A percentile compares a stretch with the other conserved stretches of the same genome.
Evolutionary conservation across 2,888 invertebrate species (phyloP).

Genomic region (Tachina lurida): DNA sequence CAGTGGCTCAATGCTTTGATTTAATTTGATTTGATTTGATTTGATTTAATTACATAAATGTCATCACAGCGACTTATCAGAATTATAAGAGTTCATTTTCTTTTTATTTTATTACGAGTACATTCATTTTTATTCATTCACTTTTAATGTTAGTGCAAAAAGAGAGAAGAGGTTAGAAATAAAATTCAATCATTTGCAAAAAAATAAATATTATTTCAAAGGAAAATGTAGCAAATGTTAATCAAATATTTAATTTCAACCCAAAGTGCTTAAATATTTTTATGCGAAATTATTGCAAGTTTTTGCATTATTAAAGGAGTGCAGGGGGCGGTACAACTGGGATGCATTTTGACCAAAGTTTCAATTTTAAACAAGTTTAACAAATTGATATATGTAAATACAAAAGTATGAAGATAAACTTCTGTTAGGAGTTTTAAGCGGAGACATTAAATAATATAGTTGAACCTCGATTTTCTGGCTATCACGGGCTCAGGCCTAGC

Average conservation of each 20-base stretch:
- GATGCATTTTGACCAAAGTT: too few relatives aligned
- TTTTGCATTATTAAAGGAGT: too few relatives aligned
- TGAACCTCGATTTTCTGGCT: too few relatives aligned
- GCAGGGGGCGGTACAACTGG: too few relatives aligned
- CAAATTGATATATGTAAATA: too few relatives aligned
- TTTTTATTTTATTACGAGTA: conserved; percentile 7
- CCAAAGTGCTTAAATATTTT: background rate
- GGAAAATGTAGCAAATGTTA: background rate
- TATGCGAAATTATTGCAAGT: too few relatives aligned
- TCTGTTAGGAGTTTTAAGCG: too few relatives aligned
- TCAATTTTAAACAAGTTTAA: too few relatives aligned
- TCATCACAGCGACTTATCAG: conserved; percentile 35
- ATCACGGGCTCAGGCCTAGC: too few relatives aligned
- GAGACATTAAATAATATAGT: too few relatives aligned
- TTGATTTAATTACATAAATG: conserved; percentile 69
- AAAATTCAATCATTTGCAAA: background rate
- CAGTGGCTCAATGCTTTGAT: conserved; percentile 61
- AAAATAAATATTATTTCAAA: background rate
- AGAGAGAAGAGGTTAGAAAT: background rate
- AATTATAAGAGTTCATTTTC: conserved; percentile 33
- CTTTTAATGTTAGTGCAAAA: background rate
- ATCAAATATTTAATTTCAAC: background rate
- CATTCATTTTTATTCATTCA: background rate
- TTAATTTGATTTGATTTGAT: conserved; percentile 52
- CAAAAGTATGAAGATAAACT: too few relatives aligned